phyloP scores from a whole-genome alignment of 2,113 vertebrate species.

The Dendropsophus ebraccatus region DNA sequence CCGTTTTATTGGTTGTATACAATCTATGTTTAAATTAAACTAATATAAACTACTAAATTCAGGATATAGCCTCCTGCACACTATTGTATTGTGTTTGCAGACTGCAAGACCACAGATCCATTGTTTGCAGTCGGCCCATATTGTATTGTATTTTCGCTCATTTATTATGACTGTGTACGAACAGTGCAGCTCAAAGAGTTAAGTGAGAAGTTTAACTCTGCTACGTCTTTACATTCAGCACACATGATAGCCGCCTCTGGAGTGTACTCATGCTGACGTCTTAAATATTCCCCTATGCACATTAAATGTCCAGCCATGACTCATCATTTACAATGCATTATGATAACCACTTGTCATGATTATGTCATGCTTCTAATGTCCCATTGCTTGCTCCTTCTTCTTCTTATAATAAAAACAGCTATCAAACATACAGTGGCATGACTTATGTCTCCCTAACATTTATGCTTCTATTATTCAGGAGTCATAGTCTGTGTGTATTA shows the following conservation, averaged over 20 bases:
- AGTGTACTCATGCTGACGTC: slow-evolving; percentile 20
- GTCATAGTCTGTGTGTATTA: neutral
- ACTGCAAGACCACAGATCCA: too few species aligned
- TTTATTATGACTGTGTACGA: neutral
- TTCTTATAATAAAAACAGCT: slow-evolving; percentile 23
- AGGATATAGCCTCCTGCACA: too few species aligned
- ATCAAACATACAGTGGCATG: neutral
- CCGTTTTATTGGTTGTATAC: too few species aligned
- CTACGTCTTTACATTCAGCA: neutral
- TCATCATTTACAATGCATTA: slow-evolving; percentile 47
- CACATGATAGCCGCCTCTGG: slow-evolving; percentile 23
- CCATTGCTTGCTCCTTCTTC: neutral
- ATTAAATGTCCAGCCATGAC: slow-evolving; percentile 25
- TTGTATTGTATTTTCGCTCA: too few species aligned
- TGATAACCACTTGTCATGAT: slow-evolving; percentile 53
- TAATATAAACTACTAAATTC: too few species aligned
- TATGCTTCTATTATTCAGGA: neutral
- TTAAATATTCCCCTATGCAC: slow-evolving; percentile 28
- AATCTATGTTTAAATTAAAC: too few species aligned
- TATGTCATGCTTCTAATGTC: slow-evolving; percentile 22
- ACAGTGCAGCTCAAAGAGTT: neutral
- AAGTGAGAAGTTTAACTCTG: neutral
- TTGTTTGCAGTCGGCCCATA: too few species aligned
- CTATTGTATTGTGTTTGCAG: too few species aligned
- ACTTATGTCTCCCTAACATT: slow-evolving; percentile 1